A percentile compares a stretch with the other conserved stretches of the same genome.
These are phyloP conservation scores for Drosophila bocki DNA, from an alignment of 1,140 invertebrate species.

Conservation along the genomic window DNA sequence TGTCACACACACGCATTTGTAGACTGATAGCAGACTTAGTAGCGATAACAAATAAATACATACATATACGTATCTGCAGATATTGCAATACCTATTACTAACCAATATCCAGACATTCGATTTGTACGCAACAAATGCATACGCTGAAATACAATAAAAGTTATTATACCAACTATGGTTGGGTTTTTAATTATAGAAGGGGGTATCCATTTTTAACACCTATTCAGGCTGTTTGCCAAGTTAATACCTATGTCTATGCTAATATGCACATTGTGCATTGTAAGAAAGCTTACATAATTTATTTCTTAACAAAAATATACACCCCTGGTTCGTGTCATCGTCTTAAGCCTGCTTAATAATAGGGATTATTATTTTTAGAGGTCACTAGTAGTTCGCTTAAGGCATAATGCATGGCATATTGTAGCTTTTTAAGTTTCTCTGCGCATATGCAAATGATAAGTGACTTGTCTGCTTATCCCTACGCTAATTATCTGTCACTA, in stretches of 20 bases:
- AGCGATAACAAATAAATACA: slow-evolving; percentile 26
- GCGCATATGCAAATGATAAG: slow-evolving; percentile 1
- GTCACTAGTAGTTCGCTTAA: background rate
- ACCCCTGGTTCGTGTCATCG: background rate
- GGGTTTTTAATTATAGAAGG: background rate
- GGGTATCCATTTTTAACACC: slow-evolving; percentile 3
- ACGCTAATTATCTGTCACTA: slow-evolving; percentile 33
- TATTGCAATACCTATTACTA: slow-evolving; percentile 34
- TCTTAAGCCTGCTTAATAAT: slow-evolving; percentile 1
- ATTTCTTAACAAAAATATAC: background rate
- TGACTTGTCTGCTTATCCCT: slow-evolving; percentile 20
- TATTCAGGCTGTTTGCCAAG: background rate
- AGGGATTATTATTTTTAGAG: slow-evolving; percentile 7
- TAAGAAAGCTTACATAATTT: slow-evolving; percentile 4
- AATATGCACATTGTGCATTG: slow-evolving; percentile 9
- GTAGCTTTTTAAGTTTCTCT: background rate
- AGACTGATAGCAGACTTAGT: slow-evolving; percentile 79
- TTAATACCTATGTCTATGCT: background rate
- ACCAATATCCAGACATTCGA: slow-evolving; percentile 66
- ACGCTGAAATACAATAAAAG: slow-evolving; percentile 60
- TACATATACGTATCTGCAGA: slow-evolving; percentile 30
- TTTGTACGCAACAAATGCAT: slow-evolving; percentile 63
- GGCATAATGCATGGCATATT: background rate
- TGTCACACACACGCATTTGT: slow-evolving; percentile 65
- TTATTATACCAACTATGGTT: slow-evolving; percentile 33